Percentiles rank a stretch among this genome's conserved stretches.
These are phyloP conservation scores for Cylindroiulus punctatus DNA, from an alignment of 2,888 invertebrate species.

Conservation along the genomic window DNA sequence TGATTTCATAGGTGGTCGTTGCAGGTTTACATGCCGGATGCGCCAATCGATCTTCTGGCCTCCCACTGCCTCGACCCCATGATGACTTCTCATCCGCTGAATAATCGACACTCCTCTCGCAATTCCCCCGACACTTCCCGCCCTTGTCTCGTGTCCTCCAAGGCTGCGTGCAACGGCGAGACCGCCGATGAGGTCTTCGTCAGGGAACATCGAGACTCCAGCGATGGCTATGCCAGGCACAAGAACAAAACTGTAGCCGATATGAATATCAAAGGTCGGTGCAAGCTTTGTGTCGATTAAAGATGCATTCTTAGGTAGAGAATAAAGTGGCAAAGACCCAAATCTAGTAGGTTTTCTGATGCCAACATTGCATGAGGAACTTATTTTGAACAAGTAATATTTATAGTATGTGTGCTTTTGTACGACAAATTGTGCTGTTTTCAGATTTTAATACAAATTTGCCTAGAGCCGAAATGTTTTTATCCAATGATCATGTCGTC, in stretches of 20 bases:
- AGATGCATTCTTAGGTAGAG: too few species aligned
- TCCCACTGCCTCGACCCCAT: constrained; percentile 1
- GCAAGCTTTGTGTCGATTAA: neutral
- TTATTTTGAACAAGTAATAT: too few species aligned
- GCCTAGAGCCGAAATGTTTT: too few species aligned
- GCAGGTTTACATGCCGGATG: constrained; percentile 49
- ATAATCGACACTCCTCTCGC: neutral
- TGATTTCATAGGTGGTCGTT: neutral
- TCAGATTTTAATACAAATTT: too few species aligned
- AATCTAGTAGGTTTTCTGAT: too few species aligned
- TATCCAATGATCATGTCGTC: too few species aligned
- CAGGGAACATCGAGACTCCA: neutral
- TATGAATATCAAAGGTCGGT: neutral
- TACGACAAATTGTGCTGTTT: too few species aligned
- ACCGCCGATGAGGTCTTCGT: neutral
- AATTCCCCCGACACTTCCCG: neutral
- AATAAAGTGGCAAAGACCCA: too few species aligned
- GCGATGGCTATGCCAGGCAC: neutral
- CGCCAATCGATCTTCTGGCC: constrained; percentile 17
- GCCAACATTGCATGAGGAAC: too few species aligned
- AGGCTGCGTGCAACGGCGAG: constrained; percentile 47
- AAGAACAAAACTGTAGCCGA: neutral
- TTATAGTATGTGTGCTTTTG: too few species aligned
- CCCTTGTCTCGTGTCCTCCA: neutral
- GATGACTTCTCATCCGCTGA: neutral